A percentile compares a stretch with the other conserved stretches of the same genome.
Evolutionary conservation across 2,797 vertebrate genomes (phyloP).

Genomic region (Melanotaenia maccullochi): DNA sequence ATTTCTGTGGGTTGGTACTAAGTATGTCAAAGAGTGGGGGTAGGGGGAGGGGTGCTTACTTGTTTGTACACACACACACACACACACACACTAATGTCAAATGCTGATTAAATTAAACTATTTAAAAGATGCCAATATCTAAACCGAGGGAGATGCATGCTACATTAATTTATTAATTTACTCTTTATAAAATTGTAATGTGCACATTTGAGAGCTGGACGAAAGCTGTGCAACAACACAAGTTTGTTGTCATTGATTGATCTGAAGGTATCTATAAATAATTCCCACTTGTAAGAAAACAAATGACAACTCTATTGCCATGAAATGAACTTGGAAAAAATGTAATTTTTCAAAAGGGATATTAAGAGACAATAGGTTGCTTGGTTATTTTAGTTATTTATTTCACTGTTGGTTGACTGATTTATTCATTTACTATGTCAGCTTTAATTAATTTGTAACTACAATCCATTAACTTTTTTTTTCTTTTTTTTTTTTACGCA

Average conservation of each 20-base stretch:
- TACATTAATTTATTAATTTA: background rate
- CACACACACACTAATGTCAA: background rate
- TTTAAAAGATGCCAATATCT: no score
- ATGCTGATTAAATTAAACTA: background rate
- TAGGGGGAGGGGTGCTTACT: no score
- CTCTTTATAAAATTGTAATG: background rate
- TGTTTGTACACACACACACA: no score
- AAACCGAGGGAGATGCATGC: background rate
- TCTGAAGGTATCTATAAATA: background rate
- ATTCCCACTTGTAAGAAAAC: no score
- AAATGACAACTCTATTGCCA: no score
- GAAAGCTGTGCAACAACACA: no score
- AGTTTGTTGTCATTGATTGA: no score
- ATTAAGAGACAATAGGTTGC: background rate
- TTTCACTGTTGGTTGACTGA: background rate
- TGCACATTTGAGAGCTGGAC: no score
- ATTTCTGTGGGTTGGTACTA: background rate
- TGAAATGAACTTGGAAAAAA: no score
- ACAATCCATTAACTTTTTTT: background rate
- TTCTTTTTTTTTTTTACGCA: background rate
- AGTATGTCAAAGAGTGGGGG: no score
- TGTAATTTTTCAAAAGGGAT: no score
- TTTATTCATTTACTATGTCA: background rate
- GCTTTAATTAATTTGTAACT: background rate
- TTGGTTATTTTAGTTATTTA: background rate